Base-by-base conservation (phyloP, 2,888 invertebrate species). In the Unio delphinus region DNA sequence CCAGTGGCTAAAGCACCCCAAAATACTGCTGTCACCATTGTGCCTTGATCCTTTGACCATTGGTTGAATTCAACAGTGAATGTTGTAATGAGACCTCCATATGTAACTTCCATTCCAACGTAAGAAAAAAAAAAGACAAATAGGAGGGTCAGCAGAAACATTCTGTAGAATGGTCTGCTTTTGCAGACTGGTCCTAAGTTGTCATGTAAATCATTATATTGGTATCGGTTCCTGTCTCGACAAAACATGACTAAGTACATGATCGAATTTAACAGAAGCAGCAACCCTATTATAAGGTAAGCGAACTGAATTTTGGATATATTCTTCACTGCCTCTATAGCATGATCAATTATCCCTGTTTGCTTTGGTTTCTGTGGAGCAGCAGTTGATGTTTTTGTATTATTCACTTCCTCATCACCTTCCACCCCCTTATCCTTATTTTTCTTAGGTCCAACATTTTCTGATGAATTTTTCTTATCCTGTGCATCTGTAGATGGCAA, bases 1-100 rank as follows among this genome's bases (percentile, higher is more conserved):
- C 87, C 89, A 7, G 86, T 80, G 7, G 91, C 90, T 65, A 91
- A 86, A 7, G 89, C 85, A 0, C 90, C 91, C 91, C 91, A 91
- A 74, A 90, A 91, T 30, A 90, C 82, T 6, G 90, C 88, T 2
- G 90, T 87, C 55, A 91, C 76, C n/a, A 85, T 83, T 4, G 88
- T 88, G n/a, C 89, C 90, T 65, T 84, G 80, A 2, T 84, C 74
- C 63, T 88, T 86, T 5, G 84, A 79, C 82, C 90, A 86, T 17
- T 83, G 72, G 34, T 87, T 81, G 66, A 84, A 79, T 61, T 87
- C 82, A 7, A 90, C 86, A 55, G 89, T 82, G 80, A 89, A 91
- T 15, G 88, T 87, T 66, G 90, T 83, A 8, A 91, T 80, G n/a
- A 90, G 82, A n/a, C 89, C 90, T 3, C 91, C 91, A 80, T 86